Evolutionary conservation across 2,888 invertebrate species (phyloP), one percentile per base, ranked within the genome.

Genomic region (Netelia fuscicornis): DNA sequence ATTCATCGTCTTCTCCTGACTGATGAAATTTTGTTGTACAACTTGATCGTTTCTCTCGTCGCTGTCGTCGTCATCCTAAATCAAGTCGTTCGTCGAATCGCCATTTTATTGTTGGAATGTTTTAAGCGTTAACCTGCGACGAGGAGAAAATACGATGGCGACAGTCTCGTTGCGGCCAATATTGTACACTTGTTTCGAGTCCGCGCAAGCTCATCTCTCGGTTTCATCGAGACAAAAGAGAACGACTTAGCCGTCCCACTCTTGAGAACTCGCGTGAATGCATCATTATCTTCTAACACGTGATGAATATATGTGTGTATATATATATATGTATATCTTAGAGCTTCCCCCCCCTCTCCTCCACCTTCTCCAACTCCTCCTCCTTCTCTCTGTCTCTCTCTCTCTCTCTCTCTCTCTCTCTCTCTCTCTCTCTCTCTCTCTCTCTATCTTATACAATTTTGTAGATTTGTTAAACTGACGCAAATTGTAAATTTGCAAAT

Each of bases 231-330:
- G n/a, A 64, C 30, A 17, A 17, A 65, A 64, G 44, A 64, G 52
- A 11, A 48, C 2, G 23, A 60, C n/a, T 70, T 67, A 75, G 48
- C 54, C 70, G 23, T 75, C 42, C 56, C 25, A 62, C 13, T 60
- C 52, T 62, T 25, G 64, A 68, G 23, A 74, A 48, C 25, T 37
- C 30, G 13, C 37, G 48, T 25, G 67, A 68, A 75, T 62, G 74
- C 70, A 64, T 76, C 64, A 70, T 76, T 54, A 42, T 62, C 70
- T 62, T 68, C 48, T 37, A 68, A 52, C 37, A 25, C 6, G 20
- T 42, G 65, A n/a, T 64, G 54, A 25, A 64, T 58, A 37, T 11
- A 6, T 17, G 17, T 17, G 17, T 17, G 17, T 17, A 0, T 17
- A 17, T 17, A 17, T 17, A 17, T 17, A 17, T 17, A 17, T 17